These are phyloP conservation scores for Aurelia coerulea DNA, from an alignment of 30 jellyfish, hydroid and myxozoan genomes.

Conservation along the genomic window DNA sequence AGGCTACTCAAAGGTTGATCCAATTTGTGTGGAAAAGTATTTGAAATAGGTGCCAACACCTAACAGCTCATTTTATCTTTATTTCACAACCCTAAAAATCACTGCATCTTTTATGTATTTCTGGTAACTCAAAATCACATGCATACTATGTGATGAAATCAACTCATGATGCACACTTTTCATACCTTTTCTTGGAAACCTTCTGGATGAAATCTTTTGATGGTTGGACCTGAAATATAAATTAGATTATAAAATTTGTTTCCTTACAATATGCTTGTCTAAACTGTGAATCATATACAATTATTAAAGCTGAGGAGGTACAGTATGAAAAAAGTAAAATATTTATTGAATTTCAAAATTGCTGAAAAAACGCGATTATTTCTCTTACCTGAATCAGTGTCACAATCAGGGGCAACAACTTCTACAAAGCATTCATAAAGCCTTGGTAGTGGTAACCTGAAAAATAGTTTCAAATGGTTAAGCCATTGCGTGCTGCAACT, in stretches of 20 bases:
- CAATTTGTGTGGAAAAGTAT: too few species aligned
- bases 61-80: too few species aligned
- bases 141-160: background rate
- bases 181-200: conserved; percentile 55
- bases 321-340: too few species aligned
- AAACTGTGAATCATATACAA: too few species aligned
- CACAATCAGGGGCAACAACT: conserved; percentile 59
- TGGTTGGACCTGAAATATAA: conserved; percentile 30
- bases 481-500: too few species aligned
- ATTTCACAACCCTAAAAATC: too few species aligned
- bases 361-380: background rate
- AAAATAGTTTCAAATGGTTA: background rate
- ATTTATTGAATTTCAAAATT: too few species aligned
- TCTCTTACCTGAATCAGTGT: conserved; percentile 25
- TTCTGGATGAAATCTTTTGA: conserved; percentile 51
- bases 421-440: conserved; percentile 72
- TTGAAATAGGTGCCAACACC: too few species aligned
- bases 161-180: background rate
- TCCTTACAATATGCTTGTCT: too few species aligned
- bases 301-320: too few species aligned
- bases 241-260: background rate
- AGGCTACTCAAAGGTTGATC: too few species aligned
- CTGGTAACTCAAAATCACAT: background rate
- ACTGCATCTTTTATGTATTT: too few species aligned
- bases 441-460: conserved; percentile 80